These are phyloP conservation scores for Leptodactylus fallax DNA, from an alignment of 2,797 vertebrate species.

Conservation along the genomic window DNA sequence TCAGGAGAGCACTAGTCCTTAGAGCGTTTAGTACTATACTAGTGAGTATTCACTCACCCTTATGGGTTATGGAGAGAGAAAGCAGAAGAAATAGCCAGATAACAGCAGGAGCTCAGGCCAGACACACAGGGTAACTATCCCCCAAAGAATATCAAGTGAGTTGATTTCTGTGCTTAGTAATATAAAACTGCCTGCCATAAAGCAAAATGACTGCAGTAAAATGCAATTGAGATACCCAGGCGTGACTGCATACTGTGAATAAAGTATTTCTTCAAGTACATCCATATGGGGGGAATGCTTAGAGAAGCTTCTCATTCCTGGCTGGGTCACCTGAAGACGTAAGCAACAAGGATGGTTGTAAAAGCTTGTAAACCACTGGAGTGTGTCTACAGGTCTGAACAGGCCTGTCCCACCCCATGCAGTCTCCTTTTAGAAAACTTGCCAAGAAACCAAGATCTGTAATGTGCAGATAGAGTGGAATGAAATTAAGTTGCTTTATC, in stretches of 20 bases:
- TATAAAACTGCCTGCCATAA: neutral
- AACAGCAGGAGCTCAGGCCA: too few relatives aligned
- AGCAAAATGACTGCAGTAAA: neutral
- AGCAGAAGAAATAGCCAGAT: too few relatives aligned
- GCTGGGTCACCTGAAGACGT: neutral
- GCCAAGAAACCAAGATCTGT: neutral
- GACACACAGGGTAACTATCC: too few relatives aligned
- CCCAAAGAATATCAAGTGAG: neutral
- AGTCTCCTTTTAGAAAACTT: neutral
- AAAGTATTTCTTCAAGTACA: neutral
- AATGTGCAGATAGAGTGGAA: neutral
- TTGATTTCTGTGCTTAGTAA: neutral
- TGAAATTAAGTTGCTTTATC: neutral
- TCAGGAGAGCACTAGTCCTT: too few relatives aligned
- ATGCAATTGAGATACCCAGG: neutral
- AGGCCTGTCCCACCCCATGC: constrained; percentile 28
- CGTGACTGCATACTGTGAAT: neutral
- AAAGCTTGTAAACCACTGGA: neutral
- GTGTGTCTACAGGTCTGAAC: constrained; percentile 36
- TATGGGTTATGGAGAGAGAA: too few relatives aligned
- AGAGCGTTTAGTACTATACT: too few relatives aligned
- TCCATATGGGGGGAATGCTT: neutral
- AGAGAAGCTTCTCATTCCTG: neutral
- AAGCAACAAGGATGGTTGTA: neutral
- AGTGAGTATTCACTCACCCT: too few relatives aligned